Evolutionary conservation across 2,113 vertebrate genomes (phyloP).

Genomic region (Bubalus kerabau): DNA sequence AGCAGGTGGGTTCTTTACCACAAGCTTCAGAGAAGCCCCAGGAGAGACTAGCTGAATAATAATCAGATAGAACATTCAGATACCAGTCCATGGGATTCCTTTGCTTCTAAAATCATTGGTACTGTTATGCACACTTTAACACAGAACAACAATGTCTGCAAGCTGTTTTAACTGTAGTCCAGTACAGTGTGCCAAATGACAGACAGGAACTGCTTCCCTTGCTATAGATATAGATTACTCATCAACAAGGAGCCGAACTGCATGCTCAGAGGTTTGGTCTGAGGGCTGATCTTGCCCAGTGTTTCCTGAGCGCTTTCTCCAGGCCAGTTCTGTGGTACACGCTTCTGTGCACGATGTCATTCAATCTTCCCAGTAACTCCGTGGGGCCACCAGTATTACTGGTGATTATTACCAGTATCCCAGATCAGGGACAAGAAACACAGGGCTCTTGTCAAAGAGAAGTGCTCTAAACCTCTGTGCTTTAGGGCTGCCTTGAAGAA

Average conservation of each 20-base stretch:
- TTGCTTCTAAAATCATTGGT: neutral
- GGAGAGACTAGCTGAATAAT: neutral
- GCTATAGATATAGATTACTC: neutral
- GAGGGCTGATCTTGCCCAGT: neutral
- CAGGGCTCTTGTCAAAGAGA: neutral
- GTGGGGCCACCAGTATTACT: neutral
- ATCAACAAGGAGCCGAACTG: neutral
- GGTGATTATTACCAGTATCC: neutral
- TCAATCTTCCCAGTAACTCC: neutral
- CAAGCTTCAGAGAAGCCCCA: neutral
- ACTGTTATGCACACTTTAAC: neutral
- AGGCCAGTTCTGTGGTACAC: neutral
- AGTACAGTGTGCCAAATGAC: neutral
- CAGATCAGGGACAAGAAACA: neutral
- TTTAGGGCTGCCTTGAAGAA: neutral
- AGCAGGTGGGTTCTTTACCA: neutral
- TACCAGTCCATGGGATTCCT: too few species aligned
- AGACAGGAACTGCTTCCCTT: neutral
- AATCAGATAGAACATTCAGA: neutral
- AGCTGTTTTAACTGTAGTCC: neutral
- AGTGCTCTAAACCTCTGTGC: neutral
- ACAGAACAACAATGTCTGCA: neutral
- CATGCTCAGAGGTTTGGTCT: neutral
- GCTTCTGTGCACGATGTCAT: neutral
- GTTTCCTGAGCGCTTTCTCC: neutral